Evolutionary conservation across 2,888 invertebrate species (phyloP).

Genomic region (Liopterus haemorrhoidalis): DNA sequence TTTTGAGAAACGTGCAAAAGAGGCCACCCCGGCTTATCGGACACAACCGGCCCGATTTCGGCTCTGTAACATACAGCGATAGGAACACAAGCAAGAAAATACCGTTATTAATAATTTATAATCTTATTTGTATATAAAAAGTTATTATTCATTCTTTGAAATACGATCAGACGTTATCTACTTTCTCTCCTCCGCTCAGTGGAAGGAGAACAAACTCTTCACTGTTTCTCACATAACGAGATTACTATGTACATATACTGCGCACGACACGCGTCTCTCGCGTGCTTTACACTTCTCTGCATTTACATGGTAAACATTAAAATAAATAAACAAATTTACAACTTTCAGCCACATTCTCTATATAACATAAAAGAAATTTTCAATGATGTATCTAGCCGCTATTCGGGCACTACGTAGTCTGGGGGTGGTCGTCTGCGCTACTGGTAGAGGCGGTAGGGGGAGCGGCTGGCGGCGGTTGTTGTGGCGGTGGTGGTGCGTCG

Average conservation of each 20-base stretch:
- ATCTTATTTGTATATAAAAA: too few relatives aligned
- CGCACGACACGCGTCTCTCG: slow-evolving; percentile 8
- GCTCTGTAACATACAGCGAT: slow-evolving; percentile 17
- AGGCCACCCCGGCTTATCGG: too few relatives aligned
- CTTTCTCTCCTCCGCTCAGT: too few relatives aligned
- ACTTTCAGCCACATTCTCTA: too few relatives aligned
- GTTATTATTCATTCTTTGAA: too few relatives aligned
- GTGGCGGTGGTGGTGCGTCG: neutral
- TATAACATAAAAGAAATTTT: too few relatives aligned
- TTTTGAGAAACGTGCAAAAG: too few relatives aligned
- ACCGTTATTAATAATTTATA: too few relatives aligned
- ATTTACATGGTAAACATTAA: slow-evolving; percentile 16
- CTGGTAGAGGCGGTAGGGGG: neutral
- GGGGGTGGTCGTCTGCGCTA: neutral
- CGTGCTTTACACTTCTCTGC: slow-evolving; percentile 12
- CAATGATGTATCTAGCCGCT: too few relatives aligned
- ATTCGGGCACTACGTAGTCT: slow-evolving; percentile 17
- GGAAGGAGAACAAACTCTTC: too few relatives aligned
- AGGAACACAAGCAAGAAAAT: slow-evolving; percentile 19
- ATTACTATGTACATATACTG: slow-evolving; percentile 15
- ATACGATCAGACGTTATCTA: too few relatives aligned
- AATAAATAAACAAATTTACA: slow-evolving; percentile 23
- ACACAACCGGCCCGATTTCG: too few relatives aligned
- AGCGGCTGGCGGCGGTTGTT: neutral
- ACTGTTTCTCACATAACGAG: neutral